A percentile compares a stretch with the other conserved stretches of the same genome.
These are phyloP conservation scores for Halocaridina rubra DNA, from an alignment of 2,888 invertebrate species.

Conservation along the genomic window DNA sequence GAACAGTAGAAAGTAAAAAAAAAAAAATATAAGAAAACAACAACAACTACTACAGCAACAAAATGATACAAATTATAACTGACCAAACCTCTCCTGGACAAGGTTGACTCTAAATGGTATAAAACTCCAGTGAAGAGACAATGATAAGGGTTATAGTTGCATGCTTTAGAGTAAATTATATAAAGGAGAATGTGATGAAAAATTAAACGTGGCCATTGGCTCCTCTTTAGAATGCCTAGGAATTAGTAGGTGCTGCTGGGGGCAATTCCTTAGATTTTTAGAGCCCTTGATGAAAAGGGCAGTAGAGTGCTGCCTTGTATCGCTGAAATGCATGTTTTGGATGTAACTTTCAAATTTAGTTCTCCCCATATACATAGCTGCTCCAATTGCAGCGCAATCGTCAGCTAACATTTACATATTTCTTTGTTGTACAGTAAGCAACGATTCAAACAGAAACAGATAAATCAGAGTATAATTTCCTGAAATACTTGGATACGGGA, in stretches of 20 bases:
- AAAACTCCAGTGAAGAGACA: slow-evolving; percentile 49
- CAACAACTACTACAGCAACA: slow-evolving; percentile 33
- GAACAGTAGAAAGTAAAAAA: slow-evolving; percentile 58
- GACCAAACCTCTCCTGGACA: slow-evolving; percentile 61
- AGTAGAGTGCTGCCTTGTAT: slow-evolving; percentile 40
- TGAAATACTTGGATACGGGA: too few relatives aligned
- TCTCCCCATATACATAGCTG: too few relatives aligned
- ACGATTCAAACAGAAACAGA: too few relatives aligned
- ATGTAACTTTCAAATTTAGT: neutral
- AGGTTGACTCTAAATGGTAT: slow-evolving; percentile 42
- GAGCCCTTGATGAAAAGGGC: slow-evolving; percentile 4
- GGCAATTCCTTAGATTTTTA: neutral
- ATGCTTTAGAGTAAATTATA: slow-evolving; percentile 33
- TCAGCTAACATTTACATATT: too few relatives aligned
- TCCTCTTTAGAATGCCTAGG: neutral
- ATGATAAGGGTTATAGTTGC: slow-evolving; percentile 38
- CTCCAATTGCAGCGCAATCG: too few relatives aligned
- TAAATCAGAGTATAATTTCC: too few relatives aligned
- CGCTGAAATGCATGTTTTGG: slow-evolving; percentile 43
- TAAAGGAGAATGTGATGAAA: neutral
- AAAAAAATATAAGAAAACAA: slow-evolving; percentile 39
- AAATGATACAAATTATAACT: too few relatives aligned
- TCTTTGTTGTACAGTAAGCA: too few relatives aligned
- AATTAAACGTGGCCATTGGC: neutral
- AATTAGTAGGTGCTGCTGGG: neutral